Evolutionary conservation across 2,888 invertebrate species (phyloP).

Genomic region (Pandemis cinnamomeana): DNA sequence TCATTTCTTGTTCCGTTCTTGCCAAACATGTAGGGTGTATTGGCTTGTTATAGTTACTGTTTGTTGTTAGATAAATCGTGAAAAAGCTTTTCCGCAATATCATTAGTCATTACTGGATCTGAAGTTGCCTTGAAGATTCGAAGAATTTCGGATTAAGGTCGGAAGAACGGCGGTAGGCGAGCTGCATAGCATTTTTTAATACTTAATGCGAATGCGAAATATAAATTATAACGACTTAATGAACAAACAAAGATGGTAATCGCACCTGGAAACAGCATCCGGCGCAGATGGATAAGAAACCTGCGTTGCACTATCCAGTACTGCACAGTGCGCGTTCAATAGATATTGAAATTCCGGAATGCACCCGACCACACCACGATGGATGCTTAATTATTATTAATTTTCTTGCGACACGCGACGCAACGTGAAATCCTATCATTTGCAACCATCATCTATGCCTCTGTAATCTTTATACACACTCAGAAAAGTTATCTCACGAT

Average conservation of each 20-base stretch:
- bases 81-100: constrained; percentile 32
- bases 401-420: constrained; percentile 41
- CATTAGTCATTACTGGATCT: constrained; percentile 3
- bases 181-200: neutral
- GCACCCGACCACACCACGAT: constrained; percentile 39
- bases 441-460: constrained; percentile 22
- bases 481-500: constrained; percentile 39
- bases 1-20: constrained; percentile 61
- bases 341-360: constrained; percentile 46
- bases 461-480: constrained; percentile 28
- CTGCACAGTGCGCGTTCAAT: constrained; percentile 31
- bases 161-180: constrained; percentile 1
- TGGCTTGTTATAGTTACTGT: constrained; percentile 46
- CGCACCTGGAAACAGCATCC: constrained; percentile 43
- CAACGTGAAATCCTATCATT: constrained; percentile 42
- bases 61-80: constrained; percentile 32
- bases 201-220: constrained; percentile 6
- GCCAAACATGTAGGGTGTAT: constrained; percentile 52
- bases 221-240: constrained; percentile 21
- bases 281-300: constrained; percentile 40
- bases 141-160: constrained; percentile 14
- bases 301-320: constrained; percentile 23
- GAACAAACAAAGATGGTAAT: constrained; percentile 19
- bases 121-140: constrained; percentile 13
- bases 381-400: constrained; percentile 33